Conservation (phyloP, 2,888 invertebrate species). For the Calephelis perditalis region DNA sequence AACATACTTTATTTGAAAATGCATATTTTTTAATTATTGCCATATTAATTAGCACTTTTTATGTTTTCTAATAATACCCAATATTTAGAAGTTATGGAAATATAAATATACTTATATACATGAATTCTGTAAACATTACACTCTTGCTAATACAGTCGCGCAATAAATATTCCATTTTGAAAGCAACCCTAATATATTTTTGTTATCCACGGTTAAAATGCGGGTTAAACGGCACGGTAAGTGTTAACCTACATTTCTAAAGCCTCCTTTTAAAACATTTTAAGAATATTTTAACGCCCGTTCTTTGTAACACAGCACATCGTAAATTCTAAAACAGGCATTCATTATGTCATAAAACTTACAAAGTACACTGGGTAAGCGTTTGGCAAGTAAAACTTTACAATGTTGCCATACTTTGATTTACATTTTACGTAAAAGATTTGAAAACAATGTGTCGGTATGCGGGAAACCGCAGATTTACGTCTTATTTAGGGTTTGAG, state of each 20-base stretch:
- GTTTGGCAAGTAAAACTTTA: conserved; percentile 10
- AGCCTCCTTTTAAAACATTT: conserved; percentile 13
- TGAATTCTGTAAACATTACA: too few species aligned
- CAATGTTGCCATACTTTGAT: conserved; percentile 3
- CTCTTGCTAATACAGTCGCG: too few species aligned
- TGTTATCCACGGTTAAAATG: conserved; percentile 7
- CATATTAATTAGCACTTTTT: too few species aligned
- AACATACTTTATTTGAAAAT: too few species aligned
- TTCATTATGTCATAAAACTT: conserved; percentile 45
- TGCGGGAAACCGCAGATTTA: neutral
- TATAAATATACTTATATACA: too few species aligned
- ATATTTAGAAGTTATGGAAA: too few species aligned
- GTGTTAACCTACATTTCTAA: conserved; percentile 15
- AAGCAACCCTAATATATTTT: neutral
- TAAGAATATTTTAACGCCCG: conserved; percentile 12
- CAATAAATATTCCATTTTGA: neutral
- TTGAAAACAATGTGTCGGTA: conserved; percentile 9
- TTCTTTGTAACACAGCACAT: conserved; percentile 8
- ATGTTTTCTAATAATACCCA: too few species aligned
- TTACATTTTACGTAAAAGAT: conserved; percentile 8
- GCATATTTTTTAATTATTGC: too few species aligned
- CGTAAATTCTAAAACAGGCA: conserved; percentile 20
- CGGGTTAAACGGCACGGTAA: conserved; percentile 5
- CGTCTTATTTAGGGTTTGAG: neutral
- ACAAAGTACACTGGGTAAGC: conserved; percentile 13